Evolutionary conservation across 1,140 invertebrate species (phyloP), one percentile per base, ranked within the genome.

Genomic region (Drosophila bipectinata): DNA sequence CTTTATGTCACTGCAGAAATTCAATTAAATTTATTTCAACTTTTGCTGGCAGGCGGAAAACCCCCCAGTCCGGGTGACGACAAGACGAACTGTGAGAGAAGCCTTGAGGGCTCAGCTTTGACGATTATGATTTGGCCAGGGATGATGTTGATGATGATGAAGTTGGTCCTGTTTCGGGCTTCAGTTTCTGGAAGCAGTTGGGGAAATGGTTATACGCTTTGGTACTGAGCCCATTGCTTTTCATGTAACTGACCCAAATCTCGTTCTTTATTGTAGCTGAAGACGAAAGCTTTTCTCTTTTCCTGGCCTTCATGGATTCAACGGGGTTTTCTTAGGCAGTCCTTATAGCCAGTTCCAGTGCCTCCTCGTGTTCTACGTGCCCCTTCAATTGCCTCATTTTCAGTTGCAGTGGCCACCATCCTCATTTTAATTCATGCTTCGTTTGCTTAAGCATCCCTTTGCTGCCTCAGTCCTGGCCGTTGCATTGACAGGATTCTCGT

Each of bases 11-110:
- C 76, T 84, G 80, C 62, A 79, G 76, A 84, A 84, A 80, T 84
- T 84, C 77, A 84, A 84, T 80, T 84, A 84, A 84, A 84, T 84
- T 84, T 84, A 79, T 80, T 84, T 84, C 77, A 84, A 84, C 67
- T 80, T 79, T 64, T 79, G 72, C 67, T 79, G 80, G 76, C 62
- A 77, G 66, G 62, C 57, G 7, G 53, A 45, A 67, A 32, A 60
- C 53, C 51, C 51, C 61, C 26, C 49, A 34, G 21, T 6, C 26
- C 5, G 8, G 41, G 34, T 39, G 61, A 67, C 51, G 60, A 51
- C 51, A 53, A 34, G 57, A 44, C 41, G 41, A 44, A 44, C 41
- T 44, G 47, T 12, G 44, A 14, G 30, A 63, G 59, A 39, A 49
- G 79, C 79, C 79, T 78, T 83, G 56, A 58, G 74, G 63, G 48